Evolutionary conservation across 2,888 invertebrate species (phyloP).

Genomic region (Apeira syringaria): DNA sequence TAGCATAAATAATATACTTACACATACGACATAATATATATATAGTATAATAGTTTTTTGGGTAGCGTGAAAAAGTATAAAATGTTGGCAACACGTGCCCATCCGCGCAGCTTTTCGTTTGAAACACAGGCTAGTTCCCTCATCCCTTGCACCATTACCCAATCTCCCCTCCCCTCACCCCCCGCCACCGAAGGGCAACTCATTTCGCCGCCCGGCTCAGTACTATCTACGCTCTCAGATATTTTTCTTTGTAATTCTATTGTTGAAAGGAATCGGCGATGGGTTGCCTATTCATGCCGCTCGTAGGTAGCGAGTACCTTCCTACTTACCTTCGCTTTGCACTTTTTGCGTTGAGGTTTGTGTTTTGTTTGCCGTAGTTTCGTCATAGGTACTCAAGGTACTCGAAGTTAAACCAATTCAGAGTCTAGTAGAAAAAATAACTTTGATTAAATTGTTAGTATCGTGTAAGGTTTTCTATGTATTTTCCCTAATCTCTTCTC

Average conservation of each 20-base stretch:
- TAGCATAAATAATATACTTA: no score
- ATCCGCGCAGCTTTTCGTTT: slow-evolving; percentile 4
- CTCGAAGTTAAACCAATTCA: no score
- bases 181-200: slow-evolving; percentile 78
- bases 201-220: slow-evolving; percentile 73
- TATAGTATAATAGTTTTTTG: no score
- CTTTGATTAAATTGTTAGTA: no score
- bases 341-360: slow-evolving; percentile 17
- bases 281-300: slow-evolving; percentile 35
- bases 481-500: no score
- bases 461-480: no score
- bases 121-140: slow-evolving; percentile 7
- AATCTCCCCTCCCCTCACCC: slow-evolving; percentile 75
- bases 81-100: no score
- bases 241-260: slow-evolving; percentile 79
- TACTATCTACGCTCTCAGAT: slow-evolving; percentile 74
- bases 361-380: not conserved
- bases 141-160: slow-evolving; percentile 37
- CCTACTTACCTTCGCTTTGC: slow-evolving; percentile 17
- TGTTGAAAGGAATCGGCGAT: slow-evolving; percentile 65
- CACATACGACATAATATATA: no score
- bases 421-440: no score
- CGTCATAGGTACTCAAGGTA: no score
- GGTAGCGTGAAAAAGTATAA: no score
- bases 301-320: not conserved